Evolutionary conservation across 2,113 vertebrate species (phyloP).

Genomic region (Esox niger): DNA sequence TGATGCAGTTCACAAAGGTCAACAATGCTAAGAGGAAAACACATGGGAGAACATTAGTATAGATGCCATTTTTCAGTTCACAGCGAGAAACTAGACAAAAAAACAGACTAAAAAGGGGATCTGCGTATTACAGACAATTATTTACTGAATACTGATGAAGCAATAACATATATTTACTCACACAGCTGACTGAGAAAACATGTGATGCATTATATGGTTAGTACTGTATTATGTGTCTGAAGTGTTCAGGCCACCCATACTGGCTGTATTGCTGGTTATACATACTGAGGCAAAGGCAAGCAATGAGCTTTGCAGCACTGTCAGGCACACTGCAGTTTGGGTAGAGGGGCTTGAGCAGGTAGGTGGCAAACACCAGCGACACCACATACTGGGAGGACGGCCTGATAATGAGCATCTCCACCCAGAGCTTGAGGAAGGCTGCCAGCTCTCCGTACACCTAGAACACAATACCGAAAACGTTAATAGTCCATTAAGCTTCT

Average conservation of each 20-base stretch:
- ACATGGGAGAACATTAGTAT: background rate
- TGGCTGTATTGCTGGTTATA: constrained; percentile 18
- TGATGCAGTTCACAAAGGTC: constrained; percentile 75
- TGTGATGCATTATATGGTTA: background rate
- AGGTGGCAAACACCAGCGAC: constrained; percentile 73
- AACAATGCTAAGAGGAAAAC: constrained; percentile 51
- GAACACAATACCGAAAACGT: no score
- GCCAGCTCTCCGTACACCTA: constrained; percentile 67
- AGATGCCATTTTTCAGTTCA: background rate
- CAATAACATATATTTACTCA: no score
- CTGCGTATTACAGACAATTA: background rate
- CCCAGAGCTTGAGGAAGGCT: constrained; percentile 73
- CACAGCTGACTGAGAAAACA: background rate
- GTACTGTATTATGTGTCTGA: background rate
- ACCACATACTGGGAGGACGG: constrained; percentile 74
- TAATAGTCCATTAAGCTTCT: no score
- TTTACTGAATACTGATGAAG: background rate
- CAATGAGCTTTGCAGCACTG: constrained; percentile 67
- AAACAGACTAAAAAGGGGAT: no score
- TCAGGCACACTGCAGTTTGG: constrained; percentile 63
- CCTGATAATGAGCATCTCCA: constrained; percentile 77
- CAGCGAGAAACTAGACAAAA: no score
- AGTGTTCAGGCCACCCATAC: background rate
- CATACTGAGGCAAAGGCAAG: constrained; percentile 74
- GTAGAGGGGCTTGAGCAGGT: constrained; percentile 73